A percentile compares a stretch with the other conserved stretches of the same genome.
phyloP scores from a whole-genome alignment of 2,113 vertebrate genomes.

The Ophiodon elongatus region DNA sequence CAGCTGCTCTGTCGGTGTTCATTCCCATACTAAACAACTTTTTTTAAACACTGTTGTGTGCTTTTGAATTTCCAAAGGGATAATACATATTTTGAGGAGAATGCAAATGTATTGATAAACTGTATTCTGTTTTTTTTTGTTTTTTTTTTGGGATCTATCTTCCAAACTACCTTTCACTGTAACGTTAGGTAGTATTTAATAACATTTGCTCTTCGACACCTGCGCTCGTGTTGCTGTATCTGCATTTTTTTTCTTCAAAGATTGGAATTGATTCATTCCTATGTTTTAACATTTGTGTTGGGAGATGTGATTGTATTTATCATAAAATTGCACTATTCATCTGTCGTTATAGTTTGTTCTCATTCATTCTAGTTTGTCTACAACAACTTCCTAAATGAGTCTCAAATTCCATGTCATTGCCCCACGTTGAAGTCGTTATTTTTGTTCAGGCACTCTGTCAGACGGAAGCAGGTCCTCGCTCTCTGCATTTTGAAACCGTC shows the following conservation, averaged over 20 bases:
- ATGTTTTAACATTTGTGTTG: slow-evolving; percentile 63
- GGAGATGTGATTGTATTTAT: slow-evolving; percentile 73
- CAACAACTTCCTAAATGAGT: not conserved
- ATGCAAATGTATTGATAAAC: slow-evolving; percentile 51
- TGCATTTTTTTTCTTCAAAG: slow-evolving; percentile 32
- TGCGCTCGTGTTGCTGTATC: slow-evolving; percentile 41
- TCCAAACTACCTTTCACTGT: slow-evolving; percentile 48
- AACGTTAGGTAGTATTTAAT: slow-evolving; percentile 39
- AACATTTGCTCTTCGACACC: slow-evolving; percentile 19
- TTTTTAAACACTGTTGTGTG: slow-evolving; percentile 35
- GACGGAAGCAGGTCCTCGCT: slow-evolving; percentile 65
- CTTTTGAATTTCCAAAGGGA: slow-evolving; percentile 66
- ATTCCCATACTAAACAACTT: slow-evolving; percentile 28
- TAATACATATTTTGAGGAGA: slow-evolving; percentile 32
- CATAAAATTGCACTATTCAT: slow-evolving; percentile 81
- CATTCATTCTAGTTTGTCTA: not conserved
- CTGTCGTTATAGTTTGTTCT: slow-evolving; percentile 19
- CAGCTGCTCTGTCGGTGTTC: slow-evolving; percentile 32
- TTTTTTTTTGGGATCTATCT: slow-evolving; percentile 34
- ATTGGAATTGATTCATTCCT: slow-evolving; percentile 60
- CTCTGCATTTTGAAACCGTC: slow-evolving; percentile 80
- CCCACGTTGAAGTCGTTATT: not conserved
- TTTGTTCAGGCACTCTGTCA: slow-evolving; percentile 64
- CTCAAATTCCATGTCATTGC: not conserved
- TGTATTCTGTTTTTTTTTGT: slow-evolving; percentile 27